Base-by-base conservation (phyloP, 1,140 invertebrate species). In the Heterodera schachtii region DNA sequence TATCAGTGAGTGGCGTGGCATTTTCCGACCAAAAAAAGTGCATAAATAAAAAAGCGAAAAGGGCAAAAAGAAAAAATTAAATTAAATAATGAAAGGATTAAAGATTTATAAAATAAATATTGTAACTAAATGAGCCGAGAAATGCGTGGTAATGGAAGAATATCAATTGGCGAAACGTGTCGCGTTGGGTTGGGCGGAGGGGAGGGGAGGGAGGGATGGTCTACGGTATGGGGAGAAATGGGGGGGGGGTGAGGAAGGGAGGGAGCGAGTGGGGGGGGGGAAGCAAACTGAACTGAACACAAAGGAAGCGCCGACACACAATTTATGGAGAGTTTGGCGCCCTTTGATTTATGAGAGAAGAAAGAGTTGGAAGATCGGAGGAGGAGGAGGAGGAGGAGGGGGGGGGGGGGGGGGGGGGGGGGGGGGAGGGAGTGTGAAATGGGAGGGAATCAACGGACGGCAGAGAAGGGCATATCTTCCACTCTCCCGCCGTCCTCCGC, bases 251-350 rank as follows among this genome's bases (percentile, higher is more conserved):
- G 44, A 31, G 44, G 9, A 11, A 1, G 44, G 9, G 69, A n/a
- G 4, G 5, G 21, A 41, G 69, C 1, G 21, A 31, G 13, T 8
- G 69, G 69, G 69, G 19, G 0, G 11, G 16, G 8, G 31, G 41
- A 43, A 43, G 69, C 31, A 13, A 43, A 46, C 31, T 31, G 31
- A 31, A 31, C 31, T 31, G n/a, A 46, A n/a, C 21, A 71, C 69
- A 71, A 71, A 71, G 69, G 57, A 60, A 60, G 57, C 69, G 69
- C 69, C 69, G 69, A 71, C 69, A 60, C 9, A 60, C 16, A 71
- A 71, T 71, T 71, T 71, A 71, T 71, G 69, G 69, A 71, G 69
- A 60, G 31, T 71, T 71, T 71, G 69, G 69, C 69, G 69, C 69
- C 69, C 44, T 46, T 46, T 71, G 69, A 71, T 71, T 71, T 71